Evolutionary conservation across 2,888 invertebrate genomes (phyloP), one percentile per base, ranked within the genome.

Genomic region (Glaucopsyche alexis): DNA sequence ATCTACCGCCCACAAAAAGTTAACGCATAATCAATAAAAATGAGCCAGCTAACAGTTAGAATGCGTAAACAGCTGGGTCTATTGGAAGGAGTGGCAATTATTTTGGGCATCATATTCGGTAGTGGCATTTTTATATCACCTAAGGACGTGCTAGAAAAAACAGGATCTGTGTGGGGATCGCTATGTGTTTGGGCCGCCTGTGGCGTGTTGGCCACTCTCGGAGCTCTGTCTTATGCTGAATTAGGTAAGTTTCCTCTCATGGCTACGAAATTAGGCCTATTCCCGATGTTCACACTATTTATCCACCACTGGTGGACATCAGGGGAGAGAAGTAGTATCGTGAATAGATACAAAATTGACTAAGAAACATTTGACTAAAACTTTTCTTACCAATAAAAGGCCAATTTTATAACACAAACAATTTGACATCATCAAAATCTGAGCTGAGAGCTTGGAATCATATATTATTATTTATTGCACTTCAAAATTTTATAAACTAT

Each of bases 111-210:
- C 73, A 98, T 99, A 80, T 96, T 98, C 82, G 99, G 99, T 16
- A 98, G 98, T 78, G 97, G 96, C 93, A 99, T 99, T 83, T 99
- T 99, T 86, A 96, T 99, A 78, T 97, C 98, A 0, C 99, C 99
- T 0, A 97, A 97, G 87, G 99, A 99, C 78, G 98, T 99, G 1
- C 94, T 99, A 73, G 93, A 95, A 81, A 97, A 98, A 89, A 97
- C 98, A 13, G 97, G 97, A 47, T 97, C 98, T 6, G 96, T 98
- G 11, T 98, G 98, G 78, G 94, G 97, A 42, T 97, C 98, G 0
- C 87, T 99, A 29, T 87, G 96, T 2, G 95, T 99, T 71, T 99
- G 99, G 99, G 93, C 96, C 0, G 87, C 96, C 2, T 98, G 98
- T 85, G 99, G 99, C 2, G 82, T 97, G 6, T 92, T 99, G 52